Evolutionary conservation across 2,888 invertebrate genomes (phyloP).

Genomic region (Meta bourneti): DNA sequence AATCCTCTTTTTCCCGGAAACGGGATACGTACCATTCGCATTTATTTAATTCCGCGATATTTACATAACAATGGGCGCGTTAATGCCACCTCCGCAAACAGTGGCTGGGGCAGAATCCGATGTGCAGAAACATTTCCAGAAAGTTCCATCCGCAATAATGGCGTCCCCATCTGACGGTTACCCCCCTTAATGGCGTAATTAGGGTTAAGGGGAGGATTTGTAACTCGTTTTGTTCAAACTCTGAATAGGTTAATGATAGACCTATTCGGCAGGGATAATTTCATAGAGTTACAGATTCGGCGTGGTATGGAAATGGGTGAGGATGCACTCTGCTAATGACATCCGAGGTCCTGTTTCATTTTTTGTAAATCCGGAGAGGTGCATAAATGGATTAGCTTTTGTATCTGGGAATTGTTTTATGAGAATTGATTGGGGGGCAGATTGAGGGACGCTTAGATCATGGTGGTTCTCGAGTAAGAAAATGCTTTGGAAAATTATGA

Average conservation of each 20-base stretch:
- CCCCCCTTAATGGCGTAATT: slow-evolving; percentile 46
- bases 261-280: slow-evolving; percentile 20
- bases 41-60: slow-evolving; percentile 44
- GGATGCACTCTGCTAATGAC: neutral
- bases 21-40: slow-evolving; percentile 7
- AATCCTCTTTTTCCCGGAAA: slow-evolving; percentile 26
- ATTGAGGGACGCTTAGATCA: neutral
- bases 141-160: slow-evolving; percentile 35
- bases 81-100: slow-evolving; percentile 24
- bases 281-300: neutral
- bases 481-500: too few relatives aligned
- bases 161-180: neutral
- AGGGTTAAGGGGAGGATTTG: slow-evolving; percentile 38
- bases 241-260: slow-evolving; percentile 31
- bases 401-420: neutral
- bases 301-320: neutral
- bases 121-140: neutral
- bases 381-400: neutral
- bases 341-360: neutral
- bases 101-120: neutral
- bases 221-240: slow-evolving; percentile 42
- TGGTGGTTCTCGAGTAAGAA: neutral
- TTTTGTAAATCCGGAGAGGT: neutral
- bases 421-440: neutral
- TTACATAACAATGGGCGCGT: slow-evolving; percentile 30